Evolutionary conservation across 2,797 vertebrate species (phyloP).

Genomic region (Paramormyrops hopkinsi): DNA sequence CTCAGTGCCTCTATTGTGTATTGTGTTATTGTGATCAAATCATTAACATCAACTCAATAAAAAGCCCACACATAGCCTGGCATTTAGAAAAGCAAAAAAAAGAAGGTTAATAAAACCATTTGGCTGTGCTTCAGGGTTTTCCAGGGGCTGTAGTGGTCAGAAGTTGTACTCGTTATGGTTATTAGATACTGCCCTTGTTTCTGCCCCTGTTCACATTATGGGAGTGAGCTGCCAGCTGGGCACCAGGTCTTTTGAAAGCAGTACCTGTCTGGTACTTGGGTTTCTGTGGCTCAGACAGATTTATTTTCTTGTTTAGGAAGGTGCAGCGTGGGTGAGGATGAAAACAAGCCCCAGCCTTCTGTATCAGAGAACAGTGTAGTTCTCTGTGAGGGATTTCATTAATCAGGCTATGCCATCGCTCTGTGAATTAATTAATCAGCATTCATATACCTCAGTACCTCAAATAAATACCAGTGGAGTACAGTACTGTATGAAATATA

Average conservation of each 20-base stretch:
- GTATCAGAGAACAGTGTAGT: background rate
- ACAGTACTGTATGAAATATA: background rate
- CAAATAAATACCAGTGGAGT: background rate
- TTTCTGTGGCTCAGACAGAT: background rate
- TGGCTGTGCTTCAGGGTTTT: background rate
- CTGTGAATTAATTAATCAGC: background rate
- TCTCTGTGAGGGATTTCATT: background rate
- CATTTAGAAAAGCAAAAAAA: background rate
- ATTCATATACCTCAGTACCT: background rate
- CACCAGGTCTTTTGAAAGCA: background rate
- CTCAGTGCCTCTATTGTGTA: background rate
- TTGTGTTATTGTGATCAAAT: background rate
- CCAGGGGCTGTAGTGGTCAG: background rate
- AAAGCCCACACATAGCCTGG: background rate
- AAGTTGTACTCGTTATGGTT: background rate
- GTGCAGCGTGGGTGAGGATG: background rate
- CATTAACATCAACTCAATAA: background rate
- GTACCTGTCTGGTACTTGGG: background rate
- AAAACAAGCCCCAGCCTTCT: background rate
- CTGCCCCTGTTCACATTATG: background rate
- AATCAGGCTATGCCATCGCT: background rate
- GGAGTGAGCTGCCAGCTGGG: background rate
- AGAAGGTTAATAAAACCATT: background rate
- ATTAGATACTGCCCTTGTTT: constrained; percentile 1
- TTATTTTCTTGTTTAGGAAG: background rate